Evolutionary conservation across 2,888 invertebrate genomes (phyloP), one percentile per base, ranked within the genome.

Genomic region (Amitus sp.): DNA sequence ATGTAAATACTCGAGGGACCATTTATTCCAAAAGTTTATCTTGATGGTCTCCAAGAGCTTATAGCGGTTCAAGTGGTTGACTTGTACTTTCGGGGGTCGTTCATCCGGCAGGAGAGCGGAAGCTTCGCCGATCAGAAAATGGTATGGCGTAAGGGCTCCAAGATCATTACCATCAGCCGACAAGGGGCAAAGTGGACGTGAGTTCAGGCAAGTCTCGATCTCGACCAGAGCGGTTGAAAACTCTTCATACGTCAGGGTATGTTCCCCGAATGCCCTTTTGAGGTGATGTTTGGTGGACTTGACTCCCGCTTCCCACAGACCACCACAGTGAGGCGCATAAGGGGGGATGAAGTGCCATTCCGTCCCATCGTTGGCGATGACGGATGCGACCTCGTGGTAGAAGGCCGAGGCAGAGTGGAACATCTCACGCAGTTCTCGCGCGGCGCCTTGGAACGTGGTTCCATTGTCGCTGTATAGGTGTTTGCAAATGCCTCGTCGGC

Each of bases 341-440:
- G 73, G 67, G 2, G 73, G 72, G 28, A 69, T 73, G 50, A 74
- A 77, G 13, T 68, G 56, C 74, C 74, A 76, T 9, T 12, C 2
- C 3, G 51, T 40, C 28, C 50, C 56, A 12, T 47, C 56, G 13
- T 57, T 51, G 6, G 52, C 54, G 2, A 60, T 19, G 2, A 15
- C 2, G n/a, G 45, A 19, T 1, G 54, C 39, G 7, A 37, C 23
- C 1, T 33, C 46, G 9, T 28, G 12, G 13, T 51, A 61, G 17
- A 56, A 56, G 5, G 23, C 28, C 1, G 20, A 47, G 3, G 57
- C 37, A 2, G 5, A 7, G 3, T 34, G n/a, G 30, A 58, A 58
- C 53, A 62, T 48, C 9, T 13, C 30, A 12, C 20, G n/a, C 17
- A 62, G 19, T 40, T 62, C 56, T 5, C 13, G 15, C n/a, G 34